Conservation (phyloP, 1,140 invertebrate species). For the Zophobas morio region DNA sequence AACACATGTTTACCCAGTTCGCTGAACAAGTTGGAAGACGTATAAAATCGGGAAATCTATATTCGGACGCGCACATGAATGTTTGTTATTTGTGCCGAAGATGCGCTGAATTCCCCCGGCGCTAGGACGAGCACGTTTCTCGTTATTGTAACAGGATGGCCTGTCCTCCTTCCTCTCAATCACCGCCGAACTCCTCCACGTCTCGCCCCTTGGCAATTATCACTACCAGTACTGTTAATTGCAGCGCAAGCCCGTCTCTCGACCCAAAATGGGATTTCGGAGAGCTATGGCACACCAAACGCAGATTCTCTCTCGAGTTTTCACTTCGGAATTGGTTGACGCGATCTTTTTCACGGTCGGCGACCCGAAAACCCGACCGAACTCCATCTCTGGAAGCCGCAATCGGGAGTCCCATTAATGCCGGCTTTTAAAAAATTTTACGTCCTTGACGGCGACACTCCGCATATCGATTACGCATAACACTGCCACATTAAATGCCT, state of each 20-base stretch:
- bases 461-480: slow-evolving; percentile 1
- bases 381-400: not conserved
- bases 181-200: slow-evolving; percentile 5
- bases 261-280: slow-evolving; percentile 4
- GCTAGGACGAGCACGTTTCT: slow-evolving; percentile 59
- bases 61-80: slow-evolving; percentile 58
- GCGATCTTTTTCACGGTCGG: slow-evolving; percentile 4
- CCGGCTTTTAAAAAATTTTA: slow-evolving; percentile 1
- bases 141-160: slow-evolving; percentile 57
- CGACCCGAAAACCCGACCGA: not conserved
- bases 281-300: not conserved
- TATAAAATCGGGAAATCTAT: slow-evolving; percentile 60
- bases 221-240: slow-evolving; percentile 30
- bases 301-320: not conserved
- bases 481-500: not conserved
- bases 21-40: slow-evolving; percentile 57
- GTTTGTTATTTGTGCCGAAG: slow-evolving; percentile 62
- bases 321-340: not conserved
- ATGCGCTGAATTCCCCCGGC: slow-evolving; percentile 60
- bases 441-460: not conserved
- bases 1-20: slow-evolving; percentile 62
- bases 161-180: slow-evolving; percentile 40
- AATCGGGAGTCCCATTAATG: not conserved
- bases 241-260: slow-evolving; percentile 1
- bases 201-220: slow-evolving; percentile 36